Evolutionary conservation across 2,113 vertebrate species (phyloP).

Genomic region (Rhinopomastus cyanomelas): DNA sequence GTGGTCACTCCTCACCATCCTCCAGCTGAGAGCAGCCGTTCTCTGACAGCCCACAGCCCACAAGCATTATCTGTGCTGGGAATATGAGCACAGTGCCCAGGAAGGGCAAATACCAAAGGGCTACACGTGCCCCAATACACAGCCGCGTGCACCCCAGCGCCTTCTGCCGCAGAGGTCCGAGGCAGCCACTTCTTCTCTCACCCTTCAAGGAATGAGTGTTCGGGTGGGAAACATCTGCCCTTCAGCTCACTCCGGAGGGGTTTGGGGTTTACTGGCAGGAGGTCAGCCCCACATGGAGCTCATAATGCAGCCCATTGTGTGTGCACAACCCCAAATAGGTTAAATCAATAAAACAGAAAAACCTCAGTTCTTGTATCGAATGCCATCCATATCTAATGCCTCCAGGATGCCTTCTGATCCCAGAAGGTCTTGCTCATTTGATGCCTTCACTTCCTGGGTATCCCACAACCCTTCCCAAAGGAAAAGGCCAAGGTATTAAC

Average conservation of each 20-base stretch:
- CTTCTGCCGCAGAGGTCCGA: not conserved
- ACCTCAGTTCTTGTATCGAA: constrained; percentile 55
- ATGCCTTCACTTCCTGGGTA: not conserved
- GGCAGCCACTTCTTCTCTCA: not conserved
- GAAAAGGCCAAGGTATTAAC: constrained; percentile 29
- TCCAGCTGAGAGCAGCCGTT: constrained; percentile 21
- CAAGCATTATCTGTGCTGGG: not conserved
- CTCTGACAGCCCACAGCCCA: not conserved
- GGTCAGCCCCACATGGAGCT: not conserved
- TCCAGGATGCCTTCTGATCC: constrained; percentile 64
- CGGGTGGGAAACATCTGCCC: constrained; percentile 60
- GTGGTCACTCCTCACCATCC: accelerated
- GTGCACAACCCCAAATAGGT: not conserved
- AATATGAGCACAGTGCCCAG: not conserved
- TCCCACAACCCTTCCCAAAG: constrained; percentile 31
- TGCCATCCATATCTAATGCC: constrained; percentile 65
- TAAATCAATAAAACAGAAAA: constrained; percentile 2
- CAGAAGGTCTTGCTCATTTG: constrained; percentile 45
- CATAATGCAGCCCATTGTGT: constrained; percentile 50
- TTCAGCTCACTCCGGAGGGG: not conserved
- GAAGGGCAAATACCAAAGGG: not conserved
- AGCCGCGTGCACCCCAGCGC: not conserved
- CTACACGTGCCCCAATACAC: not conserved
- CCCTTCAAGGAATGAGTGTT: not conserved
- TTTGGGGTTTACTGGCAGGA: constrained; percentile 36